These are phyloP conservation scores for Bombus waltoni DNA, from an alignment of 1,140 invertebrate genomes.

Conservation along the genomic window DNA sequence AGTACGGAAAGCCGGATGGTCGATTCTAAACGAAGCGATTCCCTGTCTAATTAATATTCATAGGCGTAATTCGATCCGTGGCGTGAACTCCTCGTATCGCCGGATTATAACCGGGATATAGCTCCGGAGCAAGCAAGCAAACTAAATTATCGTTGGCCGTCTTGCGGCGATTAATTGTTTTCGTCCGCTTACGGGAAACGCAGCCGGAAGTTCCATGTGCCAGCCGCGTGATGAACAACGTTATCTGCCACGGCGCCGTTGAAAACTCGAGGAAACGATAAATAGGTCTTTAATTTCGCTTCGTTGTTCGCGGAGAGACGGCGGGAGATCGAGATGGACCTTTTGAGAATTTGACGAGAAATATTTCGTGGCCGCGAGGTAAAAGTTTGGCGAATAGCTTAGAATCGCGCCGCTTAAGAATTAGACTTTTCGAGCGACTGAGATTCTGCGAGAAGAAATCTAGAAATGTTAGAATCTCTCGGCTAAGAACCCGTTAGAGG, in stretches of 20 bases:
- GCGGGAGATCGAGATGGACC: not conserved
- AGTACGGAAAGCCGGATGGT: not conserved
- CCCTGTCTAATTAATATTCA: constrained; percentile 39
- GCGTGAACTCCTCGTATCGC: constrained; percentile 6
- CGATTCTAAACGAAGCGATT: constrained; percentile 8
- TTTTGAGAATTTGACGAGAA: not conserved
- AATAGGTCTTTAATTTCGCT: constrained; percentile 19
- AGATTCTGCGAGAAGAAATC: not conserved
- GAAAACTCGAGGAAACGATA: constrained; percentile 4
- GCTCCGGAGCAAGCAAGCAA: not conserved
- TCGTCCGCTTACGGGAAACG: constrained; percentile 25
- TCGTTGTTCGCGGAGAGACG: not conserved
- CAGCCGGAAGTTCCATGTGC: not conserved
- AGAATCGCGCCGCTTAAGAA: not conserved
- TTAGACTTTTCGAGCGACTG: not conserved
- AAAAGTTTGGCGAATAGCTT: not conserved
- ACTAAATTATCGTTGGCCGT: constrained; percentile 35
- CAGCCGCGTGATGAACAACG: constrained; percentile 11
- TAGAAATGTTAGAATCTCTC: no score
- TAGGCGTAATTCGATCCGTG: constrained; percentile 27
- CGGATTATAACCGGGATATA: constrained; percentile 16
- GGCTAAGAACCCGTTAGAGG: no score
- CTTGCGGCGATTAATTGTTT: constrained; percentile 33
- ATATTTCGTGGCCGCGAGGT: no score
- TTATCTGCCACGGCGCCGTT: not conserved